These are phyloP conservation scores for Amaurobius ferox DNA, from an alignment of 2,888 invertebrate species.

Conservation along the genomic window DNA sequence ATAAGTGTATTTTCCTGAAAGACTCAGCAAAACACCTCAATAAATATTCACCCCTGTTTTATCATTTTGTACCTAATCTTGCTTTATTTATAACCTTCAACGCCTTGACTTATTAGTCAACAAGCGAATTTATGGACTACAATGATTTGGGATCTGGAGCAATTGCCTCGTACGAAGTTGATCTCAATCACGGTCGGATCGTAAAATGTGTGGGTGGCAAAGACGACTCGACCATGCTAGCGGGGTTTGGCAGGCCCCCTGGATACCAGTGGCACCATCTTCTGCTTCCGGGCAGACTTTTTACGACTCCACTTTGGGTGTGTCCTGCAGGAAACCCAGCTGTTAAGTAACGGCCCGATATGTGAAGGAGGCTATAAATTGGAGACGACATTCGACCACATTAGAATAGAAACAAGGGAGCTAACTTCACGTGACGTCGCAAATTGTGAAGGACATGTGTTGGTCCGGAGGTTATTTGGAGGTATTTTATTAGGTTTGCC, in stretches of 20 bases:
- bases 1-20: too few relatives aligned
- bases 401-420: too few relatives aligned
- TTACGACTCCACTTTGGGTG: slow-evolving; percentile 44
- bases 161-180: not conserved
- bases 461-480: too few relatives aligned
- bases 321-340: slow-evolving; percentile 30
- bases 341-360: slow-evolving; percentile 28
- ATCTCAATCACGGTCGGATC: not conserved
- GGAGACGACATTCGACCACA: not conserved
- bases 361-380: not conserved
- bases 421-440: too few relatives aligned
- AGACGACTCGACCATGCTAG: not conserved
- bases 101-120: not conserved
- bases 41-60: too few relatives aligned
- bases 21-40: too few relatives aligned
- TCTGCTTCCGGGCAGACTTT: slow-evolving; percentile 29
- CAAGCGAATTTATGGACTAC: not conserved
- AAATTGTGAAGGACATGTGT: too few relatives aligned
- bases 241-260: not conserved
- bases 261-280: slow-evolving; percentile 1
- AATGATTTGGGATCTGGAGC: not conserved
- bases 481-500: too few relatives aligned
- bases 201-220: not conserved
- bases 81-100: too few relatives aligned
- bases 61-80: too few relatives aligned